Conservation (phyloP, 2,888 invertebrate species). For the Pedicia rivosa region DNA sequence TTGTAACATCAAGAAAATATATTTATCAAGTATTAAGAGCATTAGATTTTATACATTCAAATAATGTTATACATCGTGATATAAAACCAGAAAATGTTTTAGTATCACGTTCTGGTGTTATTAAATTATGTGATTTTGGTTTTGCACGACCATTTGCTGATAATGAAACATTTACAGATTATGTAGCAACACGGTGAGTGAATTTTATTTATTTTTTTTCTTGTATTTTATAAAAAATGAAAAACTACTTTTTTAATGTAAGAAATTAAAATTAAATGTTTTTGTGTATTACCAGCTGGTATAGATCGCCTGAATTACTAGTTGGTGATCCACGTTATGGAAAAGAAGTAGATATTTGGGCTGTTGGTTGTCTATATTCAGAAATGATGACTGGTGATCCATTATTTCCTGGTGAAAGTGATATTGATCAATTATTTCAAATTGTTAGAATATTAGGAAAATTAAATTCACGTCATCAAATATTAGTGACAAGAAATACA, state of each 20-base stretch:
- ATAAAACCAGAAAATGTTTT: constrained; percentile 82
- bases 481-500: constrained; percentile 30
- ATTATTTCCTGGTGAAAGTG: constrained; percentile 76
- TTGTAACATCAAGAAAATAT: constrained; percentile 54
- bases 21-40: constrained; percentile 70
- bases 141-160: constrained; percentile 61
- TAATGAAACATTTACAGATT: constrained; percentile 73
- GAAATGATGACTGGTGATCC: constrained; percentile 81
- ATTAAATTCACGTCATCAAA: constrained; percentile 32
- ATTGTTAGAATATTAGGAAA: constrained; percentile 66
- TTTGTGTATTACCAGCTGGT: constrained; percentile 44
- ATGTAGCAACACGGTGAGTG: constrained; percentile 60
- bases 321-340: constrained; percentile 62
- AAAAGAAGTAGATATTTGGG: constrained; percentile 74
- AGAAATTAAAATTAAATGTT: background rate
- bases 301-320: constrained; percentile 71
- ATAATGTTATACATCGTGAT: constrained; percentile 77
- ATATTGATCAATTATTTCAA: constrained; percentile 73
- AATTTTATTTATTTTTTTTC: background rate
- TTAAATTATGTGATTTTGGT: constrained; percentile 84
- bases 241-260: background rate
- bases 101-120: constrained; percentile 61
- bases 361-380: constrained; percentile 65
- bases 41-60: constrained; percentile 66
- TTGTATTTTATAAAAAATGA: background rate